Conservation (phyloP, 2,888 invertebrate species). For the Colostygia pectinataria region DNA sequence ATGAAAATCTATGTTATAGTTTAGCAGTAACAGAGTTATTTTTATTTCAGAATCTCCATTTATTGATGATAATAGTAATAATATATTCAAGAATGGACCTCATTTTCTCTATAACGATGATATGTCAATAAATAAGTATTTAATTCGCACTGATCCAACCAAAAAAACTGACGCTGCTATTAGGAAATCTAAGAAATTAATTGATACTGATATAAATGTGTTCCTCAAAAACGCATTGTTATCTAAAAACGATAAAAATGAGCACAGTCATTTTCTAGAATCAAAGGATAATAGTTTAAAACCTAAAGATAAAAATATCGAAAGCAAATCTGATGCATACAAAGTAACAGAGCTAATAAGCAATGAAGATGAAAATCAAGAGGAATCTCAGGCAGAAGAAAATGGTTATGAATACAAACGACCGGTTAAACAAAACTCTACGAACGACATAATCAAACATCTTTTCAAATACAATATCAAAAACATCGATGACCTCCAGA, state of each 20-base stretch:
- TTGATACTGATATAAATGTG: background rate
- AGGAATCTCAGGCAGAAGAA: conserved; percentile 21
- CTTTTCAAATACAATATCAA: conserved; percentile 65
- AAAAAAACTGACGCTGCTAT: background rate
- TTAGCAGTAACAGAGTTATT: background rate
- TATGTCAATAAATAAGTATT: background rate
- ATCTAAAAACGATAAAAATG: background rate
- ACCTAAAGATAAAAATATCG: background rate
- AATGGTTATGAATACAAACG: conserved; percentile 35
- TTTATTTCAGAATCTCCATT: conserved; percentile 15
- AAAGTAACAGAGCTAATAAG: conserved; percentile 48
- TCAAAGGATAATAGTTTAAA: conserved; percentile 2
- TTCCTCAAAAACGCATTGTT: background rate
- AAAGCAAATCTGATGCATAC: conserved; percentile 33
- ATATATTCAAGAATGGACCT: background rate
- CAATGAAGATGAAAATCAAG: conserved; percentile 21
- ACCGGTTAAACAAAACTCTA: conserved; percentile 37
- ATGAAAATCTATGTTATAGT: no score
- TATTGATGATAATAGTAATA: background rate
- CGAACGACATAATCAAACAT: conserved; percentile 43
- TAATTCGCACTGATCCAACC: background rate
- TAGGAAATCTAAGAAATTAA: conserved; percentile 28
- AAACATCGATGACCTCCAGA: conserved; percentile 51
- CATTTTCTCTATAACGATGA: background rate
- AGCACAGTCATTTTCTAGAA: background rate